A percentile compares a stretch with the other conserved stretches of the same genome.
Evolutionary conservation across 2,888 invertebrate genomes (phyloP).

Genomic region (Willowsia nigromaculata): DNA sequence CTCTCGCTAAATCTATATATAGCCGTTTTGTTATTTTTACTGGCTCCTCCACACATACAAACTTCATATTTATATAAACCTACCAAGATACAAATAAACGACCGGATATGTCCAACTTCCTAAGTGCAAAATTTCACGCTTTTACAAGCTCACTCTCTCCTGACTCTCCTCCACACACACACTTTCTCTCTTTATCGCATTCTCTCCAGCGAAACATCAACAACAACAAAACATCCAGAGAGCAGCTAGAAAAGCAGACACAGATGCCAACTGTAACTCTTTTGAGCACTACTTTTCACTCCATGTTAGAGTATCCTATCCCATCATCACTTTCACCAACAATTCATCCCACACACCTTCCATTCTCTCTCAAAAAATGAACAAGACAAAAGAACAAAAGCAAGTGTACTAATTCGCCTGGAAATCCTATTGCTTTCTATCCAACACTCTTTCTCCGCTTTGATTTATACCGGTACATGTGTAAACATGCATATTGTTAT

Average conservation of each 20-base stretch:
- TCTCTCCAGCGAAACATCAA: not conserved
- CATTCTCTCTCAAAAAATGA: not conserved
- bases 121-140: conserved; percentile 65
- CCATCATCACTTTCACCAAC: not conserved
- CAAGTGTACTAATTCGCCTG: conserved; percentile 42
- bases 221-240: conserved; percentile 1
- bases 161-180: not conserved
- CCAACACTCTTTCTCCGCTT: not conserved
- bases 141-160: conserved; percentile 16
- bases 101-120: conserved; percentile 69
- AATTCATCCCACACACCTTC: conserved; percentile 6
- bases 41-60: not conserved
- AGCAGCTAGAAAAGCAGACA: not conserved
- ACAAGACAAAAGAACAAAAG: not conserved
- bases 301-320: no score
- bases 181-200: not conserved
- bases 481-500: conserved; percentile 2
- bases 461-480: conserved; percentile 52
- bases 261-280: not conserved
- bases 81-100: conserved; percentile 28
- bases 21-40: not conserved
- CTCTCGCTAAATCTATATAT: not conserved
- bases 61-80: no score
- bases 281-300: not conserved
- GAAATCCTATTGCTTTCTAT: conserved; percentile 52